Evolutionary conservation across 2,797 vertebrate genomes (phyloP), one percentile per base, ranked within the genome.

Genomic region (Erpetoichthys calabaricus): DNA sequence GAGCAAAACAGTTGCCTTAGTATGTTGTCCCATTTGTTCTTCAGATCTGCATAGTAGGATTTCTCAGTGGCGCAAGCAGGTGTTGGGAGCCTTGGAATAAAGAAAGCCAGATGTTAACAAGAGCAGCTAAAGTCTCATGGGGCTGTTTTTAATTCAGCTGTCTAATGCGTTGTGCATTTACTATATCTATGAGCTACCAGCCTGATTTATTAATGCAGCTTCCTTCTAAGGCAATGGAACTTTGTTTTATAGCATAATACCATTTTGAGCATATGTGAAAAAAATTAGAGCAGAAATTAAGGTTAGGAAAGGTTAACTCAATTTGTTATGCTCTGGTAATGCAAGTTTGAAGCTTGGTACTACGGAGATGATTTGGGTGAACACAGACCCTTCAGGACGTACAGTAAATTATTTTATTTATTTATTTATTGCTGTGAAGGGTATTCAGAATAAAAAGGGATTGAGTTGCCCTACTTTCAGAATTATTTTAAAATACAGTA

Each of bases 211-310:
- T 56, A 47, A 57, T 52, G 51, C 42, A 47, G 47, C 43, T 72
- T 75, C 56, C 46, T 42, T 7, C 61, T 56, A 78, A 77, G 66
- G 63, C 65, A 72, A 59, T 55, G 57, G 67, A 79, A 72, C 59
- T 4, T 68, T 68, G 70, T 71, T 77, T 73, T 59, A 63, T 70
- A 74, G 60, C 62, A 65, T n/a, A 49, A n/a, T 42, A 59, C 62
- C 53, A 61, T 53, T 25, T 25, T 64, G 67, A 75, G 73, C 60
- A 65, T 60, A 59, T 66, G 58, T 73, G 63, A 64, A 72, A 76
- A 76, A 85, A 75, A 79, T 72, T 74, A 77, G 65, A 80, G 69
- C 73, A 76, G 73, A 80, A 84, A 75, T 76, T 71, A 74, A 73
- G 67, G 65, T 61, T 73, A 68, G 64, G 65, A 68, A 74, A 68